Evolutionary conservation across 2,797 vertebrate genomes (phyloP).

Genomic region (Enteromius trimaculatus): DNA sequence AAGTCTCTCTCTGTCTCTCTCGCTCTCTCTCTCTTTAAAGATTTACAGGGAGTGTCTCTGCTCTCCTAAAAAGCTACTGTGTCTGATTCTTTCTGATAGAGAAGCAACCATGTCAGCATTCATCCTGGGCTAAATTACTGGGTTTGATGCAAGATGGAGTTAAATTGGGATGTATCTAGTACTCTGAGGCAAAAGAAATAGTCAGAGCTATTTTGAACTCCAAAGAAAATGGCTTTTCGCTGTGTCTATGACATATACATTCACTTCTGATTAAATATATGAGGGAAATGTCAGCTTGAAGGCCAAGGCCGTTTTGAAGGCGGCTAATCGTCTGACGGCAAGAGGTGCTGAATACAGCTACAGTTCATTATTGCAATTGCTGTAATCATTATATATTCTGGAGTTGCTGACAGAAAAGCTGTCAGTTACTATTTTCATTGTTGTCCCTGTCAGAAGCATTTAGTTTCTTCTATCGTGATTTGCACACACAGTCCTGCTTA

Average conservation of each 20-base stretch:
- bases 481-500: background rate
- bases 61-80: slow-evolving; percentile 66
- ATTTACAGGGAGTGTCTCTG: slow-evolving; percentile 70
- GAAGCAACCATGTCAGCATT: slow-evolving; percentile 66
- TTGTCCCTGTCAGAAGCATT: slow-evolving; percentile 4
- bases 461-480: background rate
- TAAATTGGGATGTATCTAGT: slow-evolving; percentile 24
- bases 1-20: background rate
- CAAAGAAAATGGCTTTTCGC: slow-evolving; percentile 6
- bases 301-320: background rate
- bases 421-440: slow-evolving; percentile 4
- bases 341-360: background rate
- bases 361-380: slow-evolving; percentile 19
- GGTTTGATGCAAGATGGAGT: slow-evolving; percentile 65
- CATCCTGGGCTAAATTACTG: slow-evolving; percentile 48
- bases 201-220: background rate
- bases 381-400: background rate
- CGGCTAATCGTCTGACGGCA: background rate
- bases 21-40: slow-evolving; percentile 40
- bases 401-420: slow-evolving; percentile 10
- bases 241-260: slow-evolving; percentile 23
- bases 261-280: slow-evolving; percentile 18
- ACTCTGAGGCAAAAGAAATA: background rate
- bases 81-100: slow-evolving; percentile 68
- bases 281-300: slow-evolving; percentile 15